Conservation (phyloP, 1,140 invertebrate genomes). For the Hydropsyche tenuis region DNA sequence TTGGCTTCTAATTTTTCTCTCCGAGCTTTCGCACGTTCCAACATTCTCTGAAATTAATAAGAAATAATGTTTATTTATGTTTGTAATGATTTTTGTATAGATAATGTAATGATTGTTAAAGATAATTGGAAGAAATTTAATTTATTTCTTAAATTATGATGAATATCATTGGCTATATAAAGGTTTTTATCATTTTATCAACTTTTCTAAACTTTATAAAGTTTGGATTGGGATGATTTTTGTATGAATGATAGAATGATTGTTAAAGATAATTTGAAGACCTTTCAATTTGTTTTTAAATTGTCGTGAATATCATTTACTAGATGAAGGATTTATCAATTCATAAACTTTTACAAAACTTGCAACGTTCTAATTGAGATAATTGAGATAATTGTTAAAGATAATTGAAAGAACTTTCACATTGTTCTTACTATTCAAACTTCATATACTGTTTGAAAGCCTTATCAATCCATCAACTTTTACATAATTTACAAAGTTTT, state of each 20-base stretch:
- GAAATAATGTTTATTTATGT: constrained; percentile 41
- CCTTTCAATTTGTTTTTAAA: neutral
- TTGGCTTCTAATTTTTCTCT: constrained; percentile 62
- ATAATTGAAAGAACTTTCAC: neutral
- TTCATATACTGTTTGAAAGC: too few species aligned
- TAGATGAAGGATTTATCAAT: constrained; percentile 11
- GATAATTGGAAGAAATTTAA: neutral
- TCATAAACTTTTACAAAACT: neutral
- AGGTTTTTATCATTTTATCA: constrained; percentile 7
- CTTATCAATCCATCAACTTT: too few species aligned
- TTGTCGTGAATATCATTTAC: neutral
- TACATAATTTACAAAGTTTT: too few species aligned
- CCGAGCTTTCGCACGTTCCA: constrained; percentile 59
- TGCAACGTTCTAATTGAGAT: constrained; percentile 38
- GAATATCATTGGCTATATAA: neutral
- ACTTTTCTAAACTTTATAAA: neutral
- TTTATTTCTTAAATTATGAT: neutral
- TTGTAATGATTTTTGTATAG: constrained; percentile 47
- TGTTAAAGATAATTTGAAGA: neutral
- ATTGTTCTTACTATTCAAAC: neutral
- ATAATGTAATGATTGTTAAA: neutral
- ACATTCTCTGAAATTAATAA: constrained; percentile 58
- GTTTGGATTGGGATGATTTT: constrained; percentile 42
- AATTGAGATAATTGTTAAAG: neutral
- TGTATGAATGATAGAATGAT: constrained; percentile 40